Evolutionary conservation across 2,888 invertebrate genomes (phyloP).

Genomic region (Hirudinaria manillensis): DNA sequence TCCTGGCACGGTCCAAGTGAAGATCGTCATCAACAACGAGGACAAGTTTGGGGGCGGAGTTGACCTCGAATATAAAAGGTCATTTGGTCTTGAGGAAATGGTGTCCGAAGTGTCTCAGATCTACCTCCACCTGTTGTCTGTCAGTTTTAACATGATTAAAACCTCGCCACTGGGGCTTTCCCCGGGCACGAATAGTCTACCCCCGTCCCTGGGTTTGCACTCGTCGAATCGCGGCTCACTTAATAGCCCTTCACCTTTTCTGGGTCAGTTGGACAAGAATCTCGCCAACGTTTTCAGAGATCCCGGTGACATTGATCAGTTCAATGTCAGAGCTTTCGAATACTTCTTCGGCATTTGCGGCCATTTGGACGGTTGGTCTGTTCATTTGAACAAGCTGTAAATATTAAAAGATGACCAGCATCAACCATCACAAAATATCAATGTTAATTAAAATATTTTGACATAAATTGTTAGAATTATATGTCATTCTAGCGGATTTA

Average conservation of each 20-base stretch:
- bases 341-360: constrained; percentile 23
- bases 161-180: background rate
- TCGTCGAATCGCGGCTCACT: background rate
- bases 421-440: background rate
- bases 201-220: background rate
- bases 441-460: background rate
- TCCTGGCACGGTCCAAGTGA: constrained; percentile 2
- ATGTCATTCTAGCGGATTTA: no score
- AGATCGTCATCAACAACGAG: background rate
- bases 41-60: background rate
- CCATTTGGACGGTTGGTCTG: constrained; percentile 7
- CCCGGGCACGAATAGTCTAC: background rate
- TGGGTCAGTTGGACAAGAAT: constrained; percentile 4
- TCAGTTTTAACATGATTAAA: constrained; percentile 16
- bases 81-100: constrained; percentile 11
- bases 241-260: background rate
- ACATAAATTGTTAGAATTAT: background rate
- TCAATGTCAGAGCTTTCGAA: constrained; percentile 28
- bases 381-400: no score
- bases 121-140: constrained; percentile 21
- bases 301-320: constrained; percentile 23
- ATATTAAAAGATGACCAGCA: background rate
- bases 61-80: constrained; percentile 4
- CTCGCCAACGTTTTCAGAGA: constrained; percentile 7
- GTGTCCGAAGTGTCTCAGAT: constrained; percentile 28